Base-by-base conservation (phyloP, 1,140 invertebrate species). In the Caenorhabditis remanei region DNA sequence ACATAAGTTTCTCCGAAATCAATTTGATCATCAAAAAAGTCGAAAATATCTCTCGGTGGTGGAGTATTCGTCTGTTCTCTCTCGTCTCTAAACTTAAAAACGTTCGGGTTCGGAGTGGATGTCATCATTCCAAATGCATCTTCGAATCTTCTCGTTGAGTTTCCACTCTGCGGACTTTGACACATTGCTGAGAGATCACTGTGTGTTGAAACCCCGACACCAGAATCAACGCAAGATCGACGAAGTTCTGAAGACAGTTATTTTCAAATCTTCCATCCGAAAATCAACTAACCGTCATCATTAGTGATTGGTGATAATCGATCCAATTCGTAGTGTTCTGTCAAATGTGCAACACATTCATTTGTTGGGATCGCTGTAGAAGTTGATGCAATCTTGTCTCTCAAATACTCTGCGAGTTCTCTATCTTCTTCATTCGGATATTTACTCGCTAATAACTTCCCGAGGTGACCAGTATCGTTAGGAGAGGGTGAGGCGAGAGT, bases 191-290 rank as follows among this genome's bases (percentile, higher is more conserved):
- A 89, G 4, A 88, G 46, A 75, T 88, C 87, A 41, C 87, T 88
- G 56, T 88, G 87, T 7, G 85, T 87, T 56, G 87, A 88, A 1
- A 88, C 71, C 3, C 75, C 85, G 9, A 88, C 87, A 3, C 87
- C 87, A 19, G 87, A 88, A 55, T 88, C 87, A 1, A 88, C 87
- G 55, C 85, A 88, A 4, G 87, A 88, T 87, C 21, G 53, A 83
- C 83, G 58, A 58, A 84, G 53, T 11, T 84, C 53, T 84, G 32
- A 19, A 84, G 58, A 84, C 16, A 41, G 55, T 32, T 32, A 32
- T 32, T 32, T 32, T 32, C 32, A 58, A 41, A 24, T 13, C 6
- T 43, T 32, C 48, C 21, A 55, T 53, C 32, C 58, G 46, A 56
- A 4, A 7, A 21, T 32, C 11, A 24, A 63, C 19, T 53, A 24